Conservation (phyloP, 1,140 invertebrate species). For the Cyphomyrmex costatus region DNA sequence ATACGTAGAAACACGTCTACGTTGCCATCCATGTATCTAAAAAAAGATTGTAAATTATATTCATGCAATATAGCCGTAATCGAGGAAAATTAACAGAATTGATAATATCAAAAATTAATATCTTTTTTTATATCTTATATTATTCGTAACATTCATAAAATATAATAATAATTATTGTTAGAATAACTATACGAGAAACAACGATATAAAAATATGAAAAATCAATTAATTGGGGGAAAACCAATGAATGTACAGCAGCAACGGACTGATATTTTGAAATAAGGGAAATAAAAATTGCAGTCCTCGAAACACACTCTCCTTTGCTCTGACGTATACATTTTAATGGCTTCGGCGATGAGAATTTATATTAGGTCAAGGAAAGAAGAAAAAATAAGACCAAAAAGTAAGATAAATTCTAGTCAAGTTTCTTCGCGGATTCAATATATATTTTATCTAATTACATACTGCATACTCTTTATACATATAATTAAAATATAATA, state of each 20-base stretch:
- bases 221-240: constrained; percentile 34
- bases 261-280: neutral
- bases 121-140: neutral
- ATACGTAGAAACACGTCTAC: neutral
- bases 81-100: neutral
- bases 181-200: neutral
- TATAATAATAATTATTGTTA: neutral
- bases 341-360: neutral
- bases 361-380: constrained; percentile 63
- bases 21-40: neutral
- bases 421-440: neutral
- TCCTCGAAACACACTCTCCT: constrained; percentile 22
- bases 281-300: neutral
- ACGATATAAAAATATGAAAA: neutral
- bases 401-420: neutral
- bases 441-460: constrained; percentile 6
- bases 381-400: neutral
- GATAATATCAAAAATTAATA: neutral
- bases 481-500: neutral
- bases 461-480: neutral
- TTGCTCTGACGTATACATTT: neutral
- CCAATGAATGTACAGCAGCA: constrained; percentile 37
- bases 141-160: neutral
- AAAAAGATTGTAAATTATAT: neutral
- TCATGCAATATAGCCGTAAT: neutral